phyloP scores from a whole-genome alignment of 2,113 vertebrate species.

The Zosterops hypoxanthus region DNA sequence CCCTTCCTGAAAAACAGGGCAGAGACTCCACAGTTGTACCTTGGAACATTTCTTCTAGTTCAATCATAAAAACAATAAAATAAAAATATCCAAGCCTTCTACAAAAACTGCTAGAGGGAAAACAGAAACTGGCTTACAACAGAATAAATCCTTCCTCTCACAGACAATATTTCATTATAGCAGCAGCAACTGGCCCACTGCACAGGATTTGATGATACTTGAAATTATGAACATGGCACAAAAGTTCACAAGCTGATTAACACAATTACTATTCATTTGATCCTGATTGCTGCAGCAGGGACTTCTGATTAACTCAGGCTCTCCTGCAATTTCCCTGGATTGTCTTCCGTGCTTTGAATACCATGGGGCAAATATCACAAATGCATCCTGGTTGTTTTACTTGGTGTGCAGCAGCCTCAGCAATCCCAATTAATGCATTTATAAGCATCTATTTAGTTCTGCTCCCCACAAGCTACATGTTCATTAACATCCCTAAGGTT shows the following conservation, averaged over 20 bases:
- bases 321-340: constrained; percentile 34
- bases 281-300: constrained; percentile 64
- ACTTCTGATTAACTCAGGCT: constrained; percentile 64
- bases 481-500: background rate
- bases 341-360: constrained; percentile 44
- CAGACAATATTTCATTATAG: constrained; percentile 35
- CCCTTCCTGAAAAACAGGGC: background rate
- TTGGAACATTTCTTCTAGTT: background rate
- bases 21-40: background rate
- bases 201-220: constrained; percentile 51
- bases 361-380: background rate
- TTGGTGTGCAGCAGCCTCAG: background rate
- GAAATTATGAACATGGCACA: constrained; percentile 57
- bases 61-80: background rate
- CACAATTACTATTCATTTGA: constrained; percentile 72
- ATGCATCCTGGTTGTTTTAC: background rate
- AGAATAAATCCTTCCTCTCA: constrained; percentile 22
- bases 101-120: constrained; percentile 13
- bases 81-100: background rate
- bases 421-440: background rate
- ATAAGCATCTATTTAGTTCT: background rate
- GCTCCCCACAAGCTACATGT: background rate
- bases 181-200: constrained; percentile 44
- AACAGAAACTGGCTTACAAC: background rate
- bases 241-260: constrained; percentile 71